A percentile compares a stretch with the other conserved stretches of the same genome.
Evolutionary conservation across 1,140 invertebrate species (phyloP).

Genomic region (Grapholita molesta): DNA sequence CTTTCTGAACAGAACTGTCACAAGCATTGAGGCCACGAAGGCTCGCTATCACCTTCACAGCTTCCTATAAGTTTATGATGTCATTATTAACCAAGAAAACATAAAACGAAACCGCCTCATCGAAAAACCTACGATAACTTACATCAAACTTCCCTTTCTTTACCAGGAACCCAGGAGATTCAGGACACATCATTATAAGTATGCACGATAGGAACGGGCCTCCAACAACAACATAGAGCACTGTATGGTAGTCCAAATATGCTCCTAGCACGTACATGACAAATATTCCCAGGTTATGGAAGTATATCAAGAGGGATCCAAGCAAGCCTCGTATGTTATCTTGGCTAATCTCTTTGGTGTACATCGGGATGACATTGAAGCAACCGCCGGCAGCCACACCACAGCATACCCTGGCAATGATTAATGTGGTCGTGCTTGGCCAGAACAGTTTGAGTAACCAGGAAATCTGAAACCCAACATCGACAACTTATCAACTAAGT

Average conservation of each 20-base stretch:
- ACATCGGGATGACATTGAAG: slow-evolving; percentile 36
- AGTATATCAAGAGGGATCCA: slow-evolving; percentile 38
- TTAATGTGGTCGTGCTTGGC: neutral
- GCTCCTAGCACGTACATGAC: slow-evolving; percentile 65
- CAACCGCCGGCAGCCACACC: slow-evolving; percentile 23
- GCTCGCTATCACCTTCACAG: slow-evolving; percentile 22
- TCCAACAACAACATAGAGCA: slow-evolving; percentile 55
- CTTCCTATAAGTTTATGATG: slow-evolving; percentile 30
- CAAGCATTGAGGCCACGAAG: slow-evolving; percentile 31
- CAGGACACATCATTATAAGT: slow-evolving; percentile 65
- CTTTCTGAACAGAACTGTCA: slow-evolving; percentile 34
- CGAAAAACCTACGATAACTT: slow-evolving; percentile 15
- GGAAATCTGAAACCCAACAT: neutral
- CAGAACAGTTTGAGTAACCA: slow-evolving; percentile 23
- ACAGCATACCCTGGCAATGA: slow-evolving; percentile 21
- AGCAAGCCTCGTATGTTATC: slow-evolving; percentile 44
- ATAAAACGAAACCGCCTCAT: neutral
- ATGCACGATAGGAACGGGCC: slow-evolving; percentile 51
- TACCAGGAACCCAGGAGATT: slow-evolving; percentile 69
- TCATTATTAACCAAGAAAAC: neutral
- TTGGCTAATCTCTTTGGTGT: slow-evolving; percentile 54
- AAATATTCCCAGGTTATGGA: slow-evolving; percentile 54
- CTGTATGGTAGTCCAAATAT: slow-evolving; percentile 52
- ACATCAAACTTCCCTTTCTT: slow-evolving; percentile 58
- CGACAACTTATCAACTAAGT: too few relatives aligned